A percentile compares a stretch with the other conserved stretches of the same genome.
phyloP scores from a whole-genome alignment of 1,140 invertebrate species.

The Drosophila rufa region DNA sequence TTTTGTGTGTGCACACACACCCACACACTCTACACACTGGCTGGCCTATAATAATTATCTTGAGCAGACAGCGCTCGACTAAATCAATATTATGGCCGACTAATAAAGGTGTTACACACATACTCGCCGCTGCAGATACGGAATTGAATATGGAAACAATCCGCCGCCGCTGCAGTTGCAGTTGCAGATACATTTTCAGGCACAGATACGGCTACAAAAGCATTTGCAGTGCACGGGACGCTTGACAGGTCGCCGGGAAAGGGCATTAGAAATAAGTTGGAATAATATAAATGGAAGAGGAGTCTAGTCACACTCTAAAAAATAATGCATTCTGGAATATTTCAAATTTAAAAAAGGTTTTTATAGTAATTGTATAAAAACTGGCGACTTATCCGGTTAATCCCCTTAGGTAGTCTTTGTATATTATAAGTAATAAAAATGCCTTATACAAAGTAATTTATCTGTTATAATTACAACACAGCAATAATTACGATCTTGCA shows the following conservation, averaged over 20 bases:
- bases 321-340: not conserved
- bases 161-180: conserved; percentile 13
- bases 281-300: conserved; percentile 40
- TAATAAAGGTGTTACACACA: conserved; percentile 60
- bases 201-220: conserved; percentile 24
- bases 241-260: conserved; percentile 45
- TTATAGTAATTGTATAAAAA: too few relatives aligned
- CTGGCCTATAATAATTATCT: conserved; percentile 70
- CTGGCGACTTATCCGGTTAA: not conserved
- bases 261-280: conserved; percentile 53
- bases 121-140: conserved; percentile 20
- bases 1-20: conserved; percentile 25
- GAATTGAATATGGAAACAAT: conserved; percentile 41
- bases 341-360: not conserved
- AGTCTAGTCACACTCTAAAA: conserved; percentile 4
- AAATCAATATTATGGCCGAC: conserved; percentile 80
- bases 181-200: conserved; percentile 16
- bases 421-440: not conserved
- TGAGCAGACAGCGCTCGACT: conserved; percentile 74
- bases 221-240: conserved; percentile 33
- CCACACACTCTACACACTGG: conserved; percentile 4
- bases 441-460: too few relatives aligned
- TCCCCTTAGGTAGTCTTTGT: not conserved
- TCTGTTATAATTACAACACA: not conserved
- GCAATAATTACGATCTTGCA: not conserved